These are phyloP conservation scores for Danio tinwini DNA, from an alignment of 2,797 vertebrate genomes.

Conservation along the genomic window DNA sequence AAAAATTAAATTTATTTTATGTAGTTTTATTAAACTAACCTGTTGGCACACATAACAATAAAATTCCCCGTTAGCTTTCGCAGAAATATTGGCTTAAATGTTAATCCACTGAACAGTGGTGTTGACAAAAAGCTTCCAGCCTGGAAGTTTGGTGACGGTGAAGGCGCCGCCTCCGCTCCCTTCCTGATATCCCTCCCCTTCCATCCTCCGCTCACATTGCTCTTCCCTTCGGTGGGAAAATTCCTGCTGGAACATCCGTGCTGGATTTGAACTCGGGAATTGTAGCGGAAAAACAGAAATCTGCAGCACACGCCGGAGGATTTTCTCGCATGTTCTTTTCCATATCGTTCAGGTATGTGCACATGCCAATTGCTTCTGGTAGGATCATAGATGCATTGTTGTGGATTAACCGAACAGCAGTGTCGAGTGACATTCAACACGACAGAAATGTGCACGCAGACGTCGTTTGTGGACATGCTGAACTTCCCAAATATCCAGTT, in stretches of 20 bases:
- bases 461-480: conserved; percentile 39
- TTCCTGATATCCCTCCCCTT: conserved; percentile 53
- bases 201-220: conserved; percentile 56
- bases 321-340: background rate
- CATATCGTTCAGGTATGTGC: conserved; percentile 65
- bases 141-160: conserved; percentile 56
- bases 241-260: conserved; percentile 48
- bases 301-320: conserved; percentile 23
- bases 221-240: conserved; percentile 63
- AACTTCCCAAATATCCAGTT: conserved; percentile 37
- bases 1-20: too few species aligned
- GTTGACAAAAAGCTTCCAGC: conserved; percentile 20
- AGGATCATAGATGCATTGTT: conserved; percentile 18
- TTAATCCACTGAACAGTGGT: background rate
- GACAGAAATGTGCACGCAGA: conserved; percentile 47
- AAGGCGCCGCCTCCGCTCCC: conserved; percentile 33
- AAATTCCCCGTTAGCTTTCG: background rate
- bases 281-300: conserved; percentile 14
- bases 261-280: conserved; percentile 36
- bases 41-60: too few species aligned
- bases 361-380: conserved; percentile 3
- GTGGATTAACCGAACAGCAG: conserved; percentile 61
- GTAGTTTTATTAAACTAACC: too few species aligned
- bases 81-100: background rate
- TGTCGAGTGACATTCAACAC: conserved; percentile 67